Percentiles rank a stretch among this genome's conserved stretches.
Conservation (phyloP, 2,888 invertebrate genomes). For the Agrotis puta region DNA sequence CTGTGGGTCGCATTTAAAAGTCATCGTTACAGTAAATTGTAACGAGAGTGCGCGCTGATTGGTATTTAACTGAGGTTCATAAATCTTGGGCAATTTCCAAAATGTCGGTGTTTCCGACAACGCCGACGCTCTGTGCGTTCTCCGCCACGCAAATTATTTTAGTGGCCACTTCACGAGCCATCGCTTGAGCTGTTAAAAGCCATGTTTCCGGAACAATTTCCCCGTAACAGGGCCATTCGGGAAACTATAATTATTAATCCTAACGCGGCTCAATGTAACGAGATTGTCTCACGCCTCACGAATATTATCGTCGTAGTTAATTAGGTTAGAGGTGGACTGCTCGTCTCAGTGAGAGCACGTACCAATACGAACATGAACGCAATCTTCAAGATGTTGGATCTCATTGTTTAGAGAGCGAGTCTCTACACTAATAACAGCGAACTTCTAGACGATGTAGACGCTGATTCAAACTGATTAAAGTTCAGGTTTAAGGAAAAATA, state of each 20-base stretch:
- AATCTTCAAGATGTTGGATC: constrained; percentile 6
- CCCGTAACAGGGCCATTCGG: constrained; percentile 3
- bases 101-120: constrained; percentile 28
- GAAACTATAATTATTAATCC: constrained; percentile 9
- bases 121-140: not conserved
- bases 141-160: constrained; percentile 17
- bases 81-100: constrained; percentile 39
- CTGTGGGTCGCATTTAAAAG: constrained; percentile 12
- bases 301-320: not conserved
- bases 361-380: constrained; percentile 5
- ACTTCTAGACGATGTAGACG: not conserved
- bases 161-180: constrained; percentile 27
- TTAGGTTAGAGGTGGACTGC: not conserved
- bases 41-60: constrained; percentile 20
- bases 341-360: constrained; percentile 1
- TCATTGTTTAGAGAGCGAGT: constrained; percentile 6
- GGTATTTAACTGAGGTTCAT: constrained; percentile 40
- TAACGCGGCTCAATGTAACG: not conserved
- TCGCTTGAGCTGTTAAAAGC: constrained; percentile 18
- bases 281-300: not conserved
- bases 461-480: not conserved
- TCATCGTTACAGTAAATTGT: constrained; percentile 11
- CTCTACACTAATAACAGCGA: not conserved
- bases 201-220: constrained; percentile 21
- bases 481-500: not conserved